phyloP scores from a whole-genome alignment of 2,113 vertebrate species.

The Odontophorus gujanensis region DNA sequence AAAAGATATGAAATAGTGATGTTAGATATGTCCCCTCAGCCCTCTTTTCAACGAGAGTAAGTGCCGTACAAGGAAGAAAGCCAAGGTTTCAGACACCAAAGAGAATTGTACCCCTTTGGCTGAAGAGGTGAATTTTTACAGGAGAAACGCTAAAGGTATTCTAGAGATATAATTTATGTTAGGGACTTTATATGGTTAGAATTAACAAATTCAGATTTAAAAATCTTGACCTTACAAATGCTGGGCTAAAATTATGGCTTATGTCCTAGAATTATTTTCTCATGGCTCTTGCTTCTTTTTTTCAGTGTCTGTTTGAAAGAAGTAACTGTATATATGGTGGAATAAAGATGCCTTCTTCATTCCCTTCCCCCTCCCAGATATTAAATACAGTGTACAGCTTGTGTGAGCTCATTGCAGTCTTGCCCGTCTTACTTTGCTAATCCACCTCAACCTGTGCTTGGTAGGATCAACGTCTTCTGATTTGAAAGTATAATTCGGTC shows the following conservation, averaged over 20 bases:
- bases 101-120: slow-evolving; percentile 43
- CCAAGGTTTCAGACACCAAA: slow-evolving; percentile 41
- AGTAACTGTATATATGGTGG: slow-evolving; percentile 9
- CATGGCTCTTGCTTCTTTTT: neutral
- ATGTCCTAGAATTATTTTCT: slow-evolving; percentile 18
- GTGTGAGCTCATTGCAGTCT: slow-evolving; percentile 64
- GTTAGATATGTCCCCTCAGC: neutral
- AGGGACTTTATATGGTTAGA: slow-evolving; percentile 17
- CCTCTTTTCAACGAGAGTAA: slow-evolving; percentile 68
- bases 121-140: slow-evolving; percentile 38
- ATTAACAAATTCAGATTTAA: slow-evolving; percentile 28
- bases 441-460: slow-evolving; percentile 78
- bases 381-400: slow-evolving; percentile 20
- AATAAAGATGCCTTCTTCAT: slow-evolving; percentile 30
- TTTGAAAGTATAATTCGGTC: slow-evolving; percentile 84
- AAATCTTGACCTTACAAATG: slow-evolving; percentile 6
- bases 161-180: slow-evolving; percentile 22
- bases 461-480: slow-evolving; percentile 78
- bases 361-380: neutral
- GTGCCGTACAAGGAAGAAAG: slow-evolving; percentile 35
- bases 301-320: neutral
- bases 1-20: neutral
- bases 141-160: slow-evolving; percentile 79
- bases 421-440: slow-evolving; percentile 78
- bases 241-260: slow-evolving; percentile 4